These are phyloP conservation scores for Caenorhabditis wallacei DNA, from an alignment of 2,888 invertebrate genomes.

Conservation along the genomic window DNA sequence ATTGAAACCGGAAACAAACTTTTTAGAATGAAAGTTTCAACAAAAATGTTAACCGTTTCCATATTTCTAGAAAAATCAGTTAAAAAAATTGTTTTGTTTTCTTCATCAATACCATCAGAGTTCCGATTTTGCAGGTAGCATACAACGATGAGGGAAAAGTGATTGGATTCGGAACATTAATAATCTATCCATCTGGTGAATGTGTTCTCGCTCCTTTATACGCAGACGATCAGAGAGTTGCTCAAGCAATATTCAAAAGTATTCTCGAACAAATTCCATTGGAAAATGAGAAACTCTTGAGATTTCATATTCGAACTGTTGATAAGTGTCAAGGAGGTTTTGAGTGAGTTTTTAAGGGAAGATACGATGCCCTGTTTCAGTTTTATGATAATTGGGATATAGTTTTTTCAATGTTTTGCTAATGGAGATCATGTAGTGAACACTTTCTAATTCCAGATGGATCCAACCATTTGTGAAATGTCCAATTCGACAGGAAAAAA, in stretches of 20 bases:
- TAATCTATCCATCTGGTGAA: constrained; percentile 60
- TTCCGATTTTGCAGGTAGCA: constrained; percentile 22
- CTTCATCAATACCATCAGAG: too few relatives aligned
- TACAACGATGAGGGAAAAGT: constrained; percentile 47
- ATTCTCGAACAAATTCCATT: constrained; percentile 43
- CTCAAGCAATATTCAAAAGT: constrained; percentile 54
- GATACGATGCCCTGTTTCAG: not conserved
- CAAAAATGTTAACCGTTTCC: too few relatives aligned
- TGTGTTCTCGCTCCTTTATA: constrained; percentile 50
- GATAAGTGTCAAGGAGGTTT: constrained; percentile 11
- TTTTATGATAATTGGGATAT: too few relatives aligned
- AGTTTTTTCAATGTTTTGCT: too few relatives aligned
- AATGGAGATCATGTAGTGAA: too few relatives aligned
- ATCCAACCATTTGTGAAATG: constrained; percentile 49
- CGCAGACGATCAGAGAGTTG: constrained; percentile 31
- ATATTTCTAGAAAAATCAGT: too few relatives aligned
- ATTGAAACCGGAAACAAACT: too few relatives aligned
- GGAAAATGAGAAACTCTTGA: constrained; percentile 38
- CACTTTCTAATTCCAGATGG: constrained; percentile 33
- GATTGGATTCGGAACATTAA: constrained; percentile 38
- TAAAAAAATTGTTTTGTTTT: too few relatives aligned
- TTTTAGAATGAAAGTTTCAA: too few relatives aligned
- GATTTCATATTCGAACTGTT: constrained; percentile 52
- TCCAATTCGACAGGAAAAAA: constrained; percentile 19
- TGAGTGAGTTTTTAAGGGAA: constrained; percentile 24